Percentiles rank a stretch among this genome's conserved stretches.
These are phyloP conservation scores for Anguilla marmorata DNA, from an alignment of 2,797 vertebrate genomes.

Conservation along the genomic window DNA sequence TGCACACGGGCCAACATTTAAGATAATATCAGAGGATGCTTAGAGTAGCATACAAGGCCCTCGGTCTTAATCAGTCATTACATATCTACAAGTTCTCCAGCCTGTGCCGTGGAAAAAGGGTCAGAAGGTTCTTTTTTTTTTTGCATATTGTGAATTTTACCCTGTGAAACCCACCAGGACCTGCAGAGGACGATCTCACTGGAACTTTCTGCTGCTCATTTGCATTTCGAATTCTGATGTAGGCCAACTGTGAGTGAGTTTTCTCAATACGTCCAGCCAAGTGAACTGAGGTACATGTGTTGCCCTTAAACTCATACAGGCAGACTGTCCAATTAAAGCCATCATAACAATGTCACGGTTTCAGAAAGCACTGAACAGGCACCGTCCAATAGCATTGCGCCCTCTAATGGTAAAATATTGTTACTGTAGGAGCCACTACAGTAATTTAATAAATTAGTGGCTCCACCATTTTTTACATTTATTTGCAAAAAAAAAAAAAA, in stretches of 20 bases:
- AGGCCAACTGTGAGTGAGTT: background rate
- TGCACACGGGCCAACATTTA: constrained; percentile 43
- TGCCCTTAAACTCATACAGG: background rate
- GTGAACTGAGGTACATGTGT: background rate
- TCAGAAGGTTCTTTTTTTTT: constrained; percentile 45
- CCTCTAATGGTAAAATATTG: background rate
- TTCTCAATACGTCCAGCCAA: background rate
- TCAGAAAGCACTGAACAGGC: background rate
- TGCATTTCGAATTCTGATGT: constrained; percentile 37
- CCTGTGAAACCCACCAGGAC: constrained; percentile 39
- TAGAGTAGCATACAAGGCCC: constrained; percentile 44
- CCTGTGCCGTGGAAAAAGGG: constrained; percentile 42
- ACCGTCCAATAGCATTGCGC: background rate
- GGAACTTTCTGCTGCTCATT: constrained; percentile 43
- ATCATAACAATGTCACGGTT: background rate
- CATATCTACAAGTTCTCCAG: constrained; percentile 52
- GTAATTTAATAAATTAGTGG: background rate
- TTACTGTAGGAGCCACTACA: background rate
- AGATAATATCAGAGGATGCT: constrained; percentile 36
- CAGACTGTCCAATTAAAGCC: background rate
- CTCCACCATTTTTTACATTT: background rate
- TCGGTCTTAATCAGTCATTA: constrained; percentile 55
- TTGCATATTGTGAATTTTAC: constrained; percentile 31
- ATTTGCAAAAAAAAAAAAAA: background rate
- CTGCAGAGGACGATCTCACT: constrained; percentile 27